Evolutionary conservation across 2,797 vertebrate genomes (phyloP), one percentile per base, ranked within the genome.

Genomic region (Tiaroga cobitis): DNA sequence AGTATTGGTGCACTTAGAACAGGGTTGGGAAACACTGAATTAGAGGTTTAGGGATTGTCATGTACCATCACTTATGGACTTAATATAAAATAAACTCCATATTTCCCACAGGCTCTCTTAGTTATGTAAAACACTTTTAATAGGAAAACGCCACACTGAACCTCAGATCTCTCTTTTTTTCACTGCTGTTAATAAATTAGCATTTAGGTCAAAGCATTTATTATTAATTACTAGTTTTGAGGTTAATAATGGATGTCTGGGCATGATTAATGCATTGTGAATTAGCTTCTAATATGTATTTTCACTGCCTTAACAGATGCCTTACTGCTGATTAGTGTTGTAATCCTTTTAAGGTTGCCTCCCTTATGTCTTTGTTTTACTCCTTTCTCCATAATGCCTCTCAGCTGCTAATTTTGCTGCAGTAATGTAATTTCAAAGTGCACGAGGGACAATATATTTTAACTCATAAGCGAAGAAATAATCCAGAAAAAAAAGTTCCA

Each of bases 121-220:
- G 8, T 61, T 49, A 67, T 67, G 43, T 68, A 80, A 80, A n/a
- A 49, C 19, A 67, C 63, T 51, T 80, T 68, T 80, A 80, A 51
- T 68, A 68, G 63, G 4, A 68, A 68, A 68, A 80, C 2, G 63
- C 29, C 78, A 79, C 10, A 29, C 2, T 13, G 16, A 46, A 32
- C 26, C 19, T 77, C 24, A 15, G 26, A 65, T 26, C n/a, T 24
- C 18, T 8, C 15, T 32, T 19, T n/a, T 46, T 56, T 19, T 51
- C 43, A 49, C 34, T 59, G 8, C 76, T 80, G 46, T 59, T 68
- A 78, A 63, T 70, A 72, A 70, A 72, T 34, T 70, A 84, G 41
- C 49, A 88, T 88, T 86, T 78, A 84, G 59, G 68, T n/a, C 78
- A 84, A 67, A 49, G 46, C 32, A 72, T 83, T 13, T 75, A 86